Evolutionary conservation across 2,113 vertebrate species (phyloP).

Genomic region (Pardalotus punctatus): DNA sequence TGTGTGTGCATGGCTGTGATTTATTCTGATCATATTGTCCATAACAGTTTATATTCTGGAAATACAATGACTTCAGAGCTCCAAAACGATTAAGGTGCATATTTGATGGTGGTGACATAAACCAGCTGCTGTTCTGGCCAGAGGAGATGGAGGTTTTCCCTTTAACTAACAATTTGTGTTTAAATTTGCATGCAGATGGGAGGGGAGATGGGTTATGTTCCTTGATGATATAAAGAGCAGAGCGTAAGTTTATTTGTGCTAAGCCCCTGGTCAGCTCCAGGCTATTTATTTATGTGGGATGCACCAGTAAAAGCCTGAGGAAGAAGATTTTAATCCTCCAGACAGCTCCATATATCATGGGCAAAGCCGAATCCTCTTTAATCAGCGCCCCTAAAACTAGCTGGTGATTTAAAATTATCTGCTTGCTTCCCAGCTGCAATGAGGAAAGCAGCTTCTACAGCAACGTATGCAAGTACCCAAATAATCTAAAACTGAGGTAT

Average conservation of each 20-base stretch:
- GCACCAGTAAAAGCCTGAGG: not conserved
- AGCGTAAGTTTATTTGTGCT: not conserved
- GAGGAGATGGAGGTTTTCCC: not conserved
- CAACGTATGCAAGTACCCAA: not conserved
- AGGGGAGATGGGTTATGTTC: not conserved
- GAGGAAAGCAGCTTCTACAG: not conserved
- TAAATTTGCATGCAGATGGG: not conserved
- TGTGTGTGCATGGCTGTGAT: not conserved
- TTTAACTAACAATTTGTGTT: not conserved
- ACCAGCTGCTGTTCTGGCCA: not conserved
- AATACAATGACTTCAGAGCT: not conserved
- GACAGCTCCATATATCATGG: conserved; percentile 1
- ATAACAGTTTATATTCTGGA: not conserved
- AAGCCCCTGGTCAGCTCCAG: conserved; percentile 2
- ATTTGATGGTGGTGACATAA: not conserved
- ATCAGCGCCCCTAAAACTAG: conserved; percentile 38
- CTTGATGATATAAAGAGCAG: not conserved
- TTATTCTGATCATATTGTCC: conserved; percentile 1
- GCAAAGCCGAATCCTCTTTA: conserved; percentile 42
- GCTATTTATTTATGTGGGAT: conserved; percentile 16
- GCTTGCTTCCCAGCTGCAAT: not conserved
- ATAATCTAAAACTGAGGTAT: not conserved
- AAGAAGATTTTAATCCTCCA: conserved; percentile 38
- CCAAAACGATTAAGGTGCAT: not conserved
- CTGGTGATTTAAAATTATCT: conserved; percentile 34